A percentile compares a stretch with the other conserved stretches of the same genome.
Conservation (phyloP, 1,140 invertebrate genomes). For the Dryas iulia region DNA sequence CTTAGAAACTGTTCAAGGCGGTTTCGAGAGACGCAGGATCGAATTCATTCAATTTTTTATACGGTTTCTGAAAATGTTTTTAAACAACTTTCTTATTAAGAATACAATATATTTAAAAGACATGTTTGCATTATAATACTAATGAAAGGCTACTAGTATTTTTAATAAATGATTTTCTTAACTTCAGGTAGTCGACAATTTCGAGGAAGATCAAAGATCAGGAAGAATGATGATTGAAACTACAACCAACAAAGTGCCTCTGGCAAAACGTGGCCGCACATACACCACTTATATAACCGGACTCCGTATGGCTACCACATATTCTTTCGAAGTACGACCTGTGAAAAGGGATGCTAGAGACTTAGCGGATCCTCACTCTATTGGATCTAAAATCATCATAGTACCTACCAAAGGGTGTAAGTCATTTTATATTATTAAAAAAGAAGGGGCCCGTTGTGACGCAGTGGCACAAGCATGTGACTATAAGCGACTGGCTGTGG, state of each 20-base stretch:
- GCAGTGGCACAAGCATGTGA: too few relatives aligned
- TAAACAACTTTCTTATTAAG: too few relatives aligned
- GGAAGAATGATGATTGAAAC: conserved; percentile 37
- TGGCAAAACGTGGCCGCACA: conserved; percentile 50
- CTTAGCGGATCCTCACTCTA: conserved; percentile 65
- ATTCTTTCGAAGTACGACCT: conserved; percentile 87
- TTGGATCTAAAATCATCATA: conserved; percentile 82
- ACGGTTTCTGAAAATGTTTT: too few relatives aligned
- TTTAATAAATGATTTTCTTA: too few relatives aligned
- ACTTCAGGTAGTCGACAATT: conserved; percentile 70
- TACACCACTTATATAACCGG: conserved; percentile 83
- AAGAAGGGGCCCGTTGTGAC: too few relatives aligned
- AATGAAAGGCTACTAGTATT: too few relatives aligned
- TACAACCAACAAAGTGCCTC: conserved; percentile 39
- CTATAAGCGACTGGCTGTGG: too few relatives aligned
- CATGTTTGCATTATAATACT: too few relatives aligned
- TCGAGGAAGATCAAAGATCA: conserved; percentile 60
- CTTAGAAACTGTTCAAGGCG: too few relatives aligned
- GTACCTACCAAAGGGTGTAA: conserved; percentile 90
- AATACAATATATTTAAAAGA: too few relatives aligned
- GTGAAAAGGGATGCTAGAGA: conserved; percentile 67
- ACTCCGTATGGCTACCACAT: conserved; percentile 88
- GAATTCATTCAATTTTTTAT: too few relatives aligned
- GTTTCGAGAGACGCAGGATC: too few relatives aligned
- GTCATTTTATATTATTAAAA: conserved; percentile 57